These are phyloP conservation scores for Bubo bubo DNA, from an alignment of 2,113 vertebrate species.

Conservation along the genomic window DNA sequence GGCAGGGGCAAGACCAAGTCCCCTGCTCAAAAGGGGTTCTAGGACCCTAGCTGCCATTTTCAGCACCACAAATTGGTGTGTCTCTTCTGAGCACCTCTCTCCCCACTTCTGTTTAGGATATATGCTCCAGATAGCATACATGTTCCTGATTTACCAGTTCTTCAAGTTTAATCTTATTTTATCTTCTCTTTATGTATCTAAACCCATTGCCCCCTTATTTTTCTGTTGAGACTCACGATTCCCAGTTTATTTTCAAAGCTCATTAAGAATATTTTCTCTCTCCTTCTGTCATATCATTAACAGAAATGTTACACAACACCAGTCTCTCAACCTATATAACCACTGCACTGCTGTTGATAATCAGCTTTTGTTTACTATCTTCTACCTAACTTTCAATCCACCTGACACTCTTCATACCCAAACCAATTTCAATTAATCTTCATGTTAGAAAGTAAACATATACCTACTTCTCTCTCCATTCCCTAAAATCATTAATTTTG, in stretches of 20 bases:
- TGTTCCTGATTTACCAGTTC: neutral
- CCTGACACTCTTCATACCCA: neutral
- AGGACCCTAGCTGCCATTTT: neutral
- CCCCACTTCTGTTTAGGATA: neutral
- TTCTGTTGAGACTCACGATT: neutral
- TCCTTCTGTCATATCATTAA: neutral
- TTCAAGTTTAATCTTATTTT: neutral
- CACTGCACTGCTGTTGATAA: neutral
- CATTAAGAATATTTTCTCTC: neutral
- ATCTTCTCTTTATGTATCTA: neutral
- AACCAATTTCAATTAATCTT: conserved; percentile 16
- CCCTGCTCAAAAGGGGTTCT: neutral
- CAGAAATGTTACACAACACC: neutral
- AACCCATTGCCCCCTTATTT: neutral
- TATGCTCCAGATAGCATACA: neutral
- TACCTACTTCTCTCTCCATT: neutral
- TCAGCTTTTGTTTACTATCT: neutral
- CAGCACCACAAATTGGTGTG: neutral
- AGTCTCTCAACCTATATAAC: neutral
- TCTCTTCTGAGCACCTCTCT: neutral
- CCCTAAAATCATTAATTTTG: conserved; percentile 28
- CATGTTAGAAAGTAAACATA: neutral
- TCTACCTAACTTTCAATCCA: neutral
- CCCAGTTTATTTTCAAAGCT: conserved; percentile 21
- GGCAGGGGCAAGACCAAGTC: neutral